A percentile compares a stretch with the other conserved stretches of the same genome.
Evolutionary conservation across 2,888 invertebrate species (phyloP).

Genomic region (Aspidiotus rigidus): DNA sequence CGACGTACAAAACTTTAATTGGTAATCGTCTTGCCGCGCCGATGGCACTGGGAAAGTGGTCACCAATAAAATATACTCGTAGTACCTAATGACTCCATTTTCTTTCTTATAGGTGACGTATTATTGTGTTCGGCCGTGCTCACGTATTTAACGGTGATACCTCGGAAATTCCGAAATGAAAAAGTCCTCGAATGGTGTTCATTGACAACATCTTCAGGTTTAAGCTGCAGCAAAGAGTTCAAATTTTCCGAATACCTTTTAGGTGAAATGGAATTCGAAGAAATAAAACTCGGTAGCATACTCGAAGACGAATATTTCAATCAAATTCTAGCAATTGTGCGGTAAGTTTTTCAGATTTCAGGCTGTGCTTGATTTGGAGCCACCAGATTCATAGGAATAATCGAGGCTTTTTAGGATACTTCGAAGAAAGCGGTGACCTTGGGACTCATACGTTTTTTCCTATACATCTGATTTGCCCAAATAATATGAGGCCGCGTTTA

Average conservation of each 20-base stretch:
- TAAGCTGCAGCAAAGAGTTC: constrained; percentile 68
- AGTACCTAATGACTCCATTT: background rate
- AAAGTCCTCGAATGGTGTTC: constrained; percentile 67
- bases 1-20: constrained; percentile 61
- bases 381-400: too few species aligned
- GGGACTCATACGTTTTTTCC: too few species aligned
- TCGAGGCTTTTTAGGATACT: too few species aligned
- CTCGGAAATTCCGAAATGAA: constrained; percentile 50
- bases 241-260: constrained; percentile 71
- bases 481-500: too few species aligned
- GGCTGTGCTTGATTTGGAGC: too few species aligned
- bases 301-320: constrained; percentile 82
- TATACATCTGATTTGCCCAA: too few species aligned
- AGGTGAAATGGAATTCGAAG: constrained; percentile 75
- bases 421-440: too few species aligned
- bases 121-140: constrained; percentile 80
- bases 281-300: constrained; percentile 83
- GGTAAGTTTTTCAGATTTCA: constrained; percentile 48
- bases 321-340: constrained; percentile 85
- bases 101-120: constrained; percentile 59
- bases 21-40: constrained; percentile 42
- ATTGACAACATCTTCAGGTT: constrained; percentile 56
- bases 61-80: too few species aligned
- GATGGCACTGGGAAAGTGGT: too few species aligned
- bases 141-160: constrained; percentile 85